These are phyloP conservation scores for Archocentrus centrarchus DNA, from an alignment of 2,113 vertebrate species.

Conservation along the genomic window DNA sequence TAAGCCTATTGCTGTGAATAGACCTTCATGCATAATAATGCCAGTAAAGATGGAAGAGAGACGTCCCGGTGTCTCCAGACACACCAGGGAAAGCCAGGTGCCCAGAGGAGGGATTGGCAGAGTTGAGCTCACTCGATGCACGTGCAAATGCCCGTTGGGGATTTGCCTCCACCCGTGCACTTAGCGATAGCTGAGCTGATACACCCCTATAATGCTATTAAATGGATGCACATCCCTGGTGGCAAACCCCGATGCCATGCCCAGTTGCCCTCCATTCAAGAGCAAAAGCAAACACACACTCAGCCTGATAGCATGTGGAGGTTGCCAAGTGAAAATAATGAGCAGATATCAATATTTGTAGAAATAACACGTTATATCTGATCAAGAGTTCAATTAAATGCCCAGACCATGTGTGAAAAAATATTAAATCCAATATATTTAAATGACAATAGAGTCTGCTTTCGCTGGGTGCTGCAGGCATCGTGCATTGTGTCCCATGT, in stretches of 20 bases:
- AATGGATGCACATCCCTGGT: slow-evolving; percentile 51
- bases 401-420: slow-evolving; percentile 29
- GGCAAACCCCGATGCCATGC: slow-evolving; percentile 41
- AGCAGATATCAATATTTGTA: slow-evolving; percentile 41
- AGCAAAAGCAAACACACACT: slow-evolving; percentile 46
- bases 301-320: slow-evolving; percentile 30
- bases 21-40: slow-evolving; percentile 60
- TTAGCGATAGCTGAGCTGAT: slow-evolving; percentile 52
- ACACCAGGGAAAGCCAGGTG: neutral
- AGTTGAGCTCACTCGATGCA: slow-evolving; percentile 11
- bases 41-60: slow-evolving; percentile 38
- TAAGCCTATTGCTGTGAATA: slow-evolving; percentile 13
- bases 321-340: slow-evolving; percentile 49
- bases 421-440: slow-evolving; percentile 54
- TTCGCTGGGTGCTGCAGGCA: slow-evolving; percentile 53
- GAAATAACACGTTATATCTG: slow-evolving; percentile 37
- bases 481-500: slow-evolving; percentile 59
- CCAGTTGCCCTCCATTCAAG: slow-evolving; percentile 40
- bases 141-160: slow-evolving; percentile 48
- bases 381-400: slow-evolving; percentile 47
- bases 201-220: slow-evolving; percentile 61
- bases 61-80: slow-evolving; percentile 35
- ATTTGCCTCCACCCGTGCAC: slow-evolving; percentile 36
- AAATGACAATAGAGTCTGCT: slow-evolving; percentile 74
- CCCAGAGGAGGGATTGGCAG: slow-evolving; percentile 57